Evolutionary conservation across 2,888 invertebrate species (phyloP), one percentile per base, ranked within the genome.

Genomic region (Pristionchus mayeri): DNA sequence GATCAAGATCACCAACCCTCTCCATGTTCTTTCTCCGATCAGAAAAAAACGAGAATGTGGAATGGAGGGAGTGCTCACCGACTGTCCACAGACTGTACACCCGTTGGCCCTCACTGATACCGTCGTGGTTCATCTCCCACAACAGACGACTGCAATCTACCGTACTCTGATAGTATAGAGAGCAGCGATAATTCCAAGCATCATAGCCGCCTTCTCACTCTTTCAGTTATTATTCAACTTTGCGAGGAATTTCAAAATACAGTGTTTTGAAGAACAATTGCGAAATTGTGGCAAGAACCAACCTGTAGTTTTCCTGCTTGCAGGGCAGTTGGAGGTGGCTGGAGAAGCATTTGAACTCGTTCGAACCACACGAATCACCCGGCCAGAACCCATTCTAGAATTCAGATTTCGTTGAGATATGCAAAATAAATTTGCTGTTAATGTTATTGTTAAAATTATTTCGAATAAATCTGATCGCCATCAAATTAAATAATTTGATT

Each of bases 341-440:
- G 24, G 60, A 54, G 24, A 85, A 86, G 76, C 88, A 88, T 48
- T 84, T 40, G 50, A 85, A 75, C 27, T 84, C 71, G 60, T 85
- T 81, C 9, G 30, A 80, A 16, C 84, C 86, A 60, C 85, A 82
- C 16, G 67, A 63, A 50, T 86, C 86, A 27, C 89, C 89, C 13
- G 89, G 89, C 86, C 86, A 89, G 76, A 90, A 86, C 7, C 90
- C 90, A 54, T 88, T 88, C 87, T 89, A 84, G 27, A n/a, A 50
- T 30, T 34, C 52, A 16, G 30, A 75, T 44, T 71, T 71, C n/a
- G 27, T n/a, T n/a, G n/a, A n/a, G n/a, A n/a, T n/a, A n/a, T n/a
- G n/a, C n/a, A 44, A 44, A 13, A 9, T 44, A 9, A 6, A 44
- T 44, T 13, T 13, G 13, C 44, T 44, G 44, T 44, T 44, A 6